These are phyloP conservation scores for Geothlypis trichas DNA, from an alignment of 2,113 vertebrate species.

Conservation along the genomic window DNA sequence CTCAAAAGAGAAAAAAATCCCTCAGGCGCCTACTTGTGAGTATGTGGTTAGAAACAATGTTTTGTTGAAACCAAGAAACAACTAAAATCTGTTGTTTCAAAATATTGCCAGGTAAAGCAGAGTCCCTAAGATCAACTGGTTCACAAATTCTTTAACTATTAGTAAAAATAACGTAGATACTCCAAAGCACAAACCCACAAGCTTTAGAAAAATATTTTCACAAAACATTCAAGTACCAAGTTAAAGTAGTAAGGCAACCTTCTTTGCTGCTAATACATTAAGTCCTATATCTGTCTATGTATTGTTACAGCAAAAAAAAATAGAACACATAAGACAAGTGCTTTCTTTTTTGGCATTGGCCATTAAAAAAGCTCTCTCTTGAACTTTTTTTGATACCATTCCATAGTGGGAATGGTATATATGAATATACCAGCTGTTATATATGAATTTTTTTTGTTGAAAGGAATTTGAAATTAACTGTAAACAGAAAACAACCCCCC, in stretches of 20 bases:
- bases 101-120: constrained; percentile 35
- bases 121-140: not conserved
- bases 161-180: not conserved
- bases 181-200: not conserved
- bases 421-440: not conserved
- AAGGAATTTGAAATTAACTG: not conserved
- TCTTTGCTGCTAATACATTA: not conserved
- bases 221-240: not conserved
- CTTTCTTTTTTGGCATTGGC: not conserved
- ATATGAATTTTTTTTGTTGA: constrained; percentile 3
- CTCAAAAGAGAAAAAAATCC: not conserved
- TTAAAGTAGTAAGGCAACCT: not conserved
- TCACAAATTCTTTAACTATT: not conserved
- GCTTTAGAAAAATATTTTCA: not conserved
- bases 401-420: not conserved
- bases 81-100: constrained; percentile 19
- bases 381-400: not conserved
- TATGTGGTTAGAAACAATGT: not conserved
- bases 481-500: not conserved
- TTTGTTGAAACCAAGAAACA: not conserved
- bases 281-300: not conserved
- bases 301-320: not conserved
- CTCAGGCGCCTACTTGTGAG: not conserved
- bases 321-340: not conserved
- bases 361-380: not conserved